Conservation (phyloP, 2,797 vertebrate genomes). For the Orientallactaga sibirica region DNA sequence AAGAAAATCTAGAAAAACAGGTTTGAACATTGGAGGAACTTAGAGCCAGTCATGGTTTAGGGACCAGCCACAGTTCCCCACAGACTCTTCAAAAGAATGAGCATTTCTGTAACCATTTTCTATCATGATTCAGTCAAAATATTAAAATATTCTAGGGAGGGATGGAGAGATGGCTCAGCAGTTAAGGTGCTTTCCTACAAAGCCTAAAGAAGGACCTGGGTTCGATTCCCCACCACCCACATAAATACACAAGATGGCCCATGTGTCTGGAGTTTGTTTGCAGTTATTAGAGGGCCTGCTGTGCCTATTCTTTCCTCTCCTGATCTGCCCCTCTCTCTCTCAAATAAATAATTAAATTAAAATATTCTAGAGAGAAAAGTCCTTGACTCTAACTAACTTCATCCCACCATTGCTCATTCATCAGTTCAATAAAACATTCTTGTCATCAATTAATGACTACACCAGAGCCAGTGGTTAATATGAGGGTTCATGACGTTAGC, state of each 20-base stretch:
- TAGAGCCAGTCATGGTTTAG: neutral
- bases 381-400: neutral
- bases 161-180: too few species aligned
- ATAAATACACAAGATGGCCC: too few species aligned
- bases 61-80: neutral
- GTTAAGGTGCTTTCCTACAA: too few species aligned
- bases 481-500: neutral
- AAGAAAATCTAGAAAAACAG: neutral
- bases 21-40: neutral
- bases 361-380: neutral
- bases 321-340: too few species aligned
- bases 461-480: neutral
- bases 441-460: neutral
- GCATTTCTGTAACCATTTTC: neutral
- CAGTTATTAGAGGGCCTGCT: too few species aligned
- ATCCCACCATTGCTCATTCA: neutral
- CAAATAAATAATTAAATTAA: neutral
- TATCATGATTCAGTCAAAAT: slow-evolving; percentile 18
- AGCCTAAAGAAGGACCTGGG: too few species aligned
- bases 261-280: too few species aligned
- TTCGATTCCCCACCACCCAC: too few species aligned
- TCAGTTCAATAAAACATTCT: neutral
- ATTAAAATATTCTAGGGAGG: slow-evolving; percentile 12
- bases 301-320: too few species aligned
- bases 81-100: neutral